Percentiles rank a stretch among this genome's conserved stretches.
Conservation (phyloP, 2,888 invertebrate species). For the Orthonevra nobilis region DNA sequence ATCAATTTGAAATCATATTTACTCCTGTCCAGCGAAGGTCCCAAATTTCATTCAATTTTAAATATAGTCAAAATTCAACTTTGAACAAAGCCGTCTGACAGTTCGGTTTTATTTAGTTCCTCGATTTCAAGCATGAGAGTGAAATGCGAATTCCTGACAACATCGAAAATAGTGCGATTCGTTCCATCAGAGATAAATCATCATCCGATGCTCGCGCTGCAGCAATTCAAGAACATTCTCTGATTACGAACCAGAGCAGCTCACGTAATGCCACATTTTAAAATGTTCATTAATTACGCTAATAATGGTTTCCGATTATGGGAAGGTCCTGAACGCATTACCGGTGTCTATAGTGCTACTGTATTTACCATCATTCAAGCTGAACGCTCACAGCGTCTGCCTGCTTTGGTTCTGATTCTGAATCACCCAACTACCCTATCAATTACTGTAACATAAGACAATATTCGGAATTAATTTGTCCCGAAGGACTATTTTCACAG, state of each 20-base stretch:
- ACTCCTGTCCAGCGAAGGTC: background rate
- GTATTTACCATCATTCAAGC: no score
- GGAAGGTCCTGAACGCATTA: slow-evolving; percentile 14
- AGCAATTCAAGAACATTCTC: background rate
- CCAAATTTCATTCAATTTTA: background rate
- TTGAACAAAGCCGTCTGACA: no score
- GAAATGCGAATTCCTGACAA: no score
- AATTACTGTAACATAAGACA: slow-evolving; percentile 59
- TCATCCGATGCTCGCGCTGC: no score
- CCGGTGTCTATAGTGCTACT: background rate
- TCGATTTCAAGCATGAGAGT: no score
- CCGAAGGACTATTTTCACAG: slow-evolving; percentile 67
- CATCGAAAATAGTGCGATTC: no score
- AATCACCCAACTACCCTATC: slow-evolving; percentile 55
- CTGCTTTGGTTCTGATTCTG: no score
- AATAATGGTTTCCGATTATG: slow-evolving; percentile 18
- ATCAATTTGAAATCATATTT: background rate
- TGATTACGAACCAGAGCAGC: background rate
- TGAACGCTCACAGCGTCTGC: no score
- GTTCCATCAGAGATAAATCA: no score
- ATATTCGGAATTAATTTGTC: slow-evolving; percentile 67
- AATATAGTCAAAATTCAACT: no score
- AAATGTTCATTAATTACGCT: slow-evolving; percentile 47
- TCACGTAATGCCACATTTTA: slow-evolving; percentile 12
- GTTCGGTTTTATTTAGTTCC: no score